Percentiles rank a stretch among this genome's conserved stretches.
phyloP scores from a whole-genome alignment of 1,140 invertebrate genomes.

The Marisa cornuarietis region DNA sequence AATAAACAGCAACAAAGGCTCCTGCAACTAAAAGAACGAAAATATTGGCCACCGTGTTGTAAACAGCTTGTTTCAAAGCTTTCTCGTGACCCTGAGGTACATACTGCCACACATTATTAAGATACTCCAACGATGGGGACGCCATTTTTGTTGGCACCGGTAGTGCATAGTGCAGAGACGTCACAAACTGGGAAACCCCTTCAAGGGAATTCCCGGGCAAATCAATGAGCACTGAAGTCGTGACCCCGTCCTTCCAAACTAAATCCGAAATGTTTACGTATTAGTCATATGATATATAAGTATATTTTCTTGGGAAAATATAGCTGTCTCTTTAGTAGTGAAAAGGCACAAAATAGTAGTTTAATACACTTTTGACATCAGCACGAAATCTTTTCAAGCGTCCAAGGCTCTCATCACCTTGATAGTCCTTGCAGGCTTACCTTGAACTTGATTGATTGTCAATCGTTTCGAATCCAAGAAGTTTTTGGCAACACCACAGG shows the following conservation, averaged over 20 bases:
- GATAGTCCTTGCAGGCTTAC: constrained; percentile 2
- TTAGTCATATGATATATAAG: background rate
- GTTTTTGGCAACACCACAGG: too few relatives aligned
- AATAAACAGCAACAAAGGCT: constrained; percentile 75
- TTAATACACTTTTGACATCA: background rate
- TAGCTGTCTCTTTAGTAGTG: background rate
- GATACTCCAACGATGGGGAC: constrained; percentile 41
- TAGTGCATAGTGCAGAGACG: constrained; percentile 10
- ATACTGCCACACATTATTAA: constrained; percentile 39
- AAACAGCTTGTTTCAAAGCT: constrained; percentile 70
- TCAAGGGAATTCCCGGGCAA: background rate
- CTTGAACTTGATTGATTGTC: constrained; percentile 1
- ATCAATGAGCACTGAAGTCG: background rate
- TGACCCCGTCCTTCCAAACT: background rate
- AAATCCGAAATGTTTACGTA: too few relatives aligned
- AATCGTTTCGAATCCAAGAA: too few relatives aligned
- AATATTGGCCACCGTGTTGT: constrained; percentile 62
- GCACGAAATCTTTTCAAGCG: background rate
- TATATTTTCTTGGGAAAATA: background rate
- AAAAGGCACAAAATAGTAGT: background rate
- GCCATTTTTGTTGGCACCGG: constrained; percentile 38
- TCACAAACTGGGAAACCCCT: background rate
- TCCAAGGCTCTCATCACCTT: background rate
- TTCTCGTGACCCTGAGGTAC: constrained; percentile 76
- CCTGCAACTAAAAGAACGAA: constrained; percentile 58